phyloP scores from a whole-genome alignment of 1,140 invertebrate genomes.

The Drosophila nikananu region DNA sequence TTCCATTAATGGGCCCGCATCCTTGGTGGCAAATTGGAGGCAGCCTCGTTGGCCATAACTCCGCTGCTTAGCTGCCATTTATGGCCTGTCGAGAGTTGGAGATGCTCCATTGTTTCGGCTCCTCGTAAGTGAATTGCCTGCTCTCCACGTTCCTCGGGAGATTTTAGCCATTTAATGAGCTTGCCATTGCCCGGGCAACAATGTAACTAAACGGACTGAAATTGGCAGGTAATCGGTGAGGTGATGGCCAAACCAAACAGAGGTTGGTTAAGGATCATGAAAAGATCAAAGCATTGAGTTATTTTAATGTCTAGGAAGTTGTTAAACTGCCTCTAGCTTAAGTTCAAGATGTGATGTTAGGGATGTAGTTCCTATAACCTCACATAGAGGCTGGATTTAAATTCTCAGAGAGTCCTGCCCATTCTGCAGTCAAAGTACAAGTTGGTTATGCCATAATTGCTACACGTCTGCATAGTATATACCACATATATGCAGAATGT shows the following conservation, averaged over 20 bases:
- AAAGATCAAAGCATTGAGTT: constrained; percentile 19
- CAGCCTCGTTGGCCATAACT: constrained; percentile 69
- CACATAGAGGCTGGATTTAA: not conserved
- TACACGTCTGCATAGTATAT: constrained; percentile 53
- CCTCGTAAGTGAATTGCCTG: constrained; percentile 44
- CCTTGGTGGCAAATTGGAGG: constrained; percentile 81
- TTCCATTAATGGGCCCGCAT: constrained; percentile 78
- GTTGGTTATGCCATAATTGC: constrained; percentile 71
- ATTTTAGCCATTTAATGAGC: constrained; percentile 53
- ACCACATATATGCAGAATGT: not conserved
- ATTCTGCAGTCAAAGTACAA: constrained; percentile 58
- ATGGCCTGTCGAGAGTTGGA: constrained; percentile 55
- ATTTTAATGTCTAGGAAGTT: not conserved
- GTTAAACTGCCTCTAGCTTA: not conserved
- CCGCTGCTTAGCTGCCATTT: constrained; percentile 75
- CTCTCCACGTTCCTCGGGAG: constrained; percentile 15
- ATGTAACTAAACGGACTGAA: constrained; percentile 33
- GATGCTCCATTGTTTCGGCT: constrained; percentile 46
- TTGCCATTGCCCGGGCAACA: constrained; percentile 23
- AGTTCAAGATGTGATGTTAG: not conserved
- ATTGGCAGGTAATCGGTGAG: constrained; percentile 30
- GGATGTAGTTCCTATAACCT: not conserved
- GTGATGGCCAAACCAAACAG: constrained; percentile 10
- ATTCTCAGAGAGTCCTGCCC: not conserved
- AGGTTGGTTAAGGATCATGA: constrained; percentile 11